Evolutionary conservation across 2,888 invertebrate genomes (phyloP), one percentile per base, ranked within the genome.

Genomic region (Brachycybe producta): DNA sequence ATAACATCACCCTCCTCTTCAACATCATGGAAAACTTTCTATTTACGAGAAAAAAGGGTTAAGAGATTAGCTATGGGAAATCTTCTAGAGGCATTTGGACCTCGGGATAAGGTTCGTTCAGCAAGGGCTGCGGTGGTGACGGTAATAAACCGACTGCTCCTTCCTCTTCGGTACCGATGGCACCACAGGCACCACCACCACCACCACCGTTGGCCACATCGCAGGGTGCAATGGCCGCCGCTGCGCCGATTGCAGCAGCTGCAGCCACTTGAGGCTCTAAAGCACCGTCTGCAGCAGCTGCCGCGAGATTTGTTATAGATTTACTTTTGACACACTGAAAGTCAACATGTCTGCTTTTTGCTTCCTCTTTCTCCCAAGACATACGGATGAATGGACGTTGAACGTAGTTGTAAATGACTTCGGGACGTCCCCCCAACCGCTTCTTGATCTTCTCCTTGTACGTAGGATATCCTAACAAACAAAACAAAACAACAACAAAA

Each of bases 301-400:
- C 92, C 0, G 92, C 91, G 55, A 97, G 71, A 70, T 97, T 95
- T 8, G 94, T 95, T 26, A 95, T 92, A 0, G 92, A 92, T 65
- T 97, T 95, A 2, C 91, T 92, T 69, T 94, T 95, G 49, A 97
- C 92, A 65, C 95, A 97, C 71, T 97, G 90, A 64, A 97, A 99
- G 68, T 99, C 98, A 0, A 99, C 98, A 65, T 99, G 98, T 1
- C 98, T 79, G 63, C 91, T 92, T 65, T 95, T 94, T 0, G 95
- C 97, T 63, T 99, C 98, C 64, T 99, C 98, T 62, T 99, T 99
- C 66, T 99, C 98, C 98, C 98, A 99, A 0, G 92, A 92, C 86
- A 92, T 91, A 64, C 95, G 92, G 48, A 99, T 87, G 69, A 99
- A 99, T 0, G 98, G 98, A 1, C 98, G 75, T 66, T 99, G 98